phyloP scores from a whole-genome alignment of 2,888 invertebrate species.

The Dasysyrphus albostriatus region DNA sequence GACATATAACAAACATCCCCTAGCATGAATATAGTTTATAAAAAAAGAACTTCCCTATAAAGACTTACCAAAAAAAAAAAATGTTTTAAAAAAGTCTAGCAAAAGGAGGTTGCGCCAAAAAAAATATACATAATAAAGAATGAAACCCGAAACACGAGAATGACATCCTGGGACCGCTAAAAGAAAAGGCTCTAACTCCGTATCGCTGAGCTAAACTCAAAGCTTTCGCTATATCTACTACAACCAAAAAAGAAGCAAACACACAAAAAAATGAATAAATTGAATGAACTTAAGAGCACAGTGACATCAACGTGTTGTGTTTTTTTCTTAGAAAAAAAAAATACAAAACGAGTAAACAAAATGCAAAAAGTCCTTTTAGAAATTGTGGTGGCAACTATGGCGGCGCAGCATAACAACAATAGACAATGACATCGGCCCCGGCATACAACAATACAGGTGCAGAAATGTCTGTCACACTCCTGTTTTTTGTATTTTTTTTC shows the following conservation, averaged over 20 bases:
- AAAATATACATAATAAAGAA: slow-evolving; percentile 6
- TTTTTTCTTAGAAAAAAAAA: background rate
- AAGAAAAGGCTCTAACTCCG: slow-evolving; percentile 40
- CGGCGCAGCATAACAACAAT: slow-evolving; percentile 21
- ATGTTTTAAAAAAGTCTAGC: slow-evolving; percentile 14
- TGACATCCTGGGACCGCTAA: slow-evolving; percentile 50
- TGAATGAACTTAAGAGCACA: slow-evolving; percentile 60
- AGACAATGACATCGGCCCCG: slow-evolving; percentile 38
- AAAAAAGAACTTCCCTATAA: slow-evolving; percentile 17
- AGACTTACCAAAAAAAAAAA: background rate
- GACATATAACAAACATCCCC: slow-evolving; percentile 29
- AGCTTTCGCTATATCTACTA: slow-evolving; percentile 14
- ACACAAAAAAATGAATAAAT: slow-evolving; percentile 66
- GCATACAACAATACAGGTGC: slow-evolving; percentile 27
- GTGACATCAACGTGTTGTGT: slow-evolving; percentile 54
- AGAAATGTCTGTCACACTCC: slow-evolving; percentile 38
- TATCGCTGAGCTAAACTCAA: slow-evolving; percentile 14
- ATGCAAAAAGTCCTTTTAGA: background rate
- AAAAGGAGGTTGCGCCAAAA: background rate
- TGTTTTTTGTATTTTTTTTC: background rate
- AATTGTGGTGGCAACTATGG: slow-evolving; percentile 10
- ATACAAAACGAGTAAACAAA: background rate
- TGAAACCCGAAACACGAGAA: slow-evolving; percentile 34
- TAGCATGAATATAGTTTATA: slow-evolving; percentile 22
- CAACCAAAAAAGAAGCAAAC: background rate